Percentiles rank a stretch among this genome's conserved stretches.
phyloP scores from a whole-genome alignment of 2,888 invertebrate genomes.

The Zhuqinia jingwanae region DNA sequence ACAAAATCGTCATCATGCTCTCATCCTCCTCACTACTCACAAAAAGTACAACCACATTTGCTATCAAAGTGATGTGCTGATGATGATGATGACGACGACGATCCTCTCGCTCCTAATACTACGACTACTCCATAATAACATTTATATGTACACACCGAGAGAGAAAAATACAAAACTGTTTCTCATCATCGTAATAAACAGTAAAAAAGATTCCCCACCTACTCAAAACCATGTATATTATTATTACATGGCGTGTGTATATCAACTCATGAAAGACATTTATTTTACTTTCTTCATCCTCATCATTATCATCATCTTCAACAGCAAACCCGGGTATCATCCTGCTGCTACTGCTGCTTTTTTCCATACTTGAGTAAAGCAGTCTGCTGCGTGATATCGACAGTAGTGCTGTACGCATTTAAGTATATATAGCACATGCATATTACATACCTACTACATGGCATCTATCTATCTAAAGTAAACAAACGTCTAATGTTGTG shows the following conservation, averaged over 20 bases:
- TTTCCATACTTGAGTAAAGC: too few species aligned
- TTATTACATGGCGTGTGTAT: background rate
- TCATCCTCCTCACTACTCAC: background rate
- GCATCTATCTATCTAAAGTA: too few species aligned
- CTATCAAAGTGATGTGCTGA: slow-evolving; percentile 21
- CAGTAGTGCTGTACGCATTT: too few species aligned
- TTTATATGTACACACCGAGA: slow-evolving; percentile 21
- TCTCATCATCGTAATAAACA: slow-evolving; percentile 63
- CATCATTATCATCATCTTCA: slow-evolving; percentile 38
- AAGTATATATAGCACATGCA: too few species aligned
- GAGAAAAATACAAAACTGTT: slow-evolving; percentile 47
- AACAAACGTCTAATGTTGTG: too few species aligned
- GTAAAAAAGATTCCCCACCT: slow-evolving; percentile 53
- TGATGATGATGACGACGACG: background rate
- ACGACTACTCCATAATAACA: background rate
- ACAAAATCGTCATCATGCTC: slow-evolving; percentile 50
- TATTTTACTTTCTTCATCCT: slow-evolving; percentile 48
- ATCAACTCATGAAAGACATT: slow-evolving; percentile 49
- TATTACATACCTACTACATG: too few species aligned
- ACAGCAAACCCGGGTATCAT: too few species aligned
- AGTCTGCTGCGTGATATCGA: too few species aligned
- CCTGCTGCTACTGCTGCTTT: too few species aligned
- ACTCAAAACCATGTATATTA: slow-evolving; percentile 13
- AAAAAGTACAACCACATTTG: too few species aligned
- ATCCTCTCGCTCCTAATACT: slow-evolving; percentile 17